phyloP scores from a whole-genome alignment of 2,797 vertebrate genomes.

The Triplophysa yarkandensis region DNA sequence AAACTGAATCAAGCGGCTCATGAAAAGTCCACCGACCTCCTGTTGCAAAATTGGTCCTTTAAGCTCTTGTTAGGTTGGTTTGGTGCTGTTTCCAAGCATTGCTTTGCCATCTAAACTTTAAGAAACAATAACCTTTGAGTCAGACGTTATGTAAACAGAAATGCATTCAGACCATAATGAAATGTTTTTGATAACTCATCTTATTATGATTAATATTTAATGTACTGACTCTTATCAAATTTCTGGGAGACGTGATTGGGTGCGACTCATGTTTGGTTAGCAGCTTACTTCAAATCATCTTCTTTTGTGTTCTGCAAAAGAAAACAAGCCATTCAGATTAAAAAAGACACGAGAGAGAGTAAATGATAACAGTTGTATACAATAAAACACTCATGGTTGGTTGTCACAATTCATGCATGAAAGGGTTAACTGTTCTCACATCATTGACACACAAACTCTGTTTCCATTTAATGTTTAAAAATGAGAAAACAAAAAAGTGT shows the following conservation, averaged over 20 bases:
- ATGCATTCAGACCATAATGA: slow-evolving; percentile 39
- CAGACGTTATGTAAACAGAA: slow-evolving; percentile 31
- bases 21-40: background rate
- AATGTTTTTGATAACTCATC: slow-evolving; percentile 58
- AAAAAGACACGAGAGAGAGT: no score
- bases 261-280: no score
- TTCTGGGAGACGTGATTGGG: no score
- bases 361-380: no score
- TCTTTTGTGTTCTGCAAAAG: no score
- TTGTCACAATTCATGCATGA: no score
- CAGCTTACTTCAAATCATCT: no score
- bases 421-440: slow-evolving; percentile 18
- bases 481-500: background rate
- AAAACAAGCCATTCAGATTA: no score
- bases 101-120: slow-evolving; percentile 36
- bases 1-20: background rate
- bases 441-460: background rate
- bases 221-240: slow-evolving; percentile 67
- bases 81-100: slow-evolving; percentile 18
- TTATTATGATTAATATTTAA: slow-evolving; percentile 67
- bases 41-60: background rate
- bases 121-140: slow-evolving; percentile 28
- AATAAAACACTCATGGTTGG: no score
- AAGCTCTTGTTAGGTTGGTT: background rate
- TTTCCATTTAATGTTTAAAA: background rate